Evolutionary conservation across 92 coral and sea anemone genomes (phyloP).

Genomic region (Diadumene lineata): DNA sequence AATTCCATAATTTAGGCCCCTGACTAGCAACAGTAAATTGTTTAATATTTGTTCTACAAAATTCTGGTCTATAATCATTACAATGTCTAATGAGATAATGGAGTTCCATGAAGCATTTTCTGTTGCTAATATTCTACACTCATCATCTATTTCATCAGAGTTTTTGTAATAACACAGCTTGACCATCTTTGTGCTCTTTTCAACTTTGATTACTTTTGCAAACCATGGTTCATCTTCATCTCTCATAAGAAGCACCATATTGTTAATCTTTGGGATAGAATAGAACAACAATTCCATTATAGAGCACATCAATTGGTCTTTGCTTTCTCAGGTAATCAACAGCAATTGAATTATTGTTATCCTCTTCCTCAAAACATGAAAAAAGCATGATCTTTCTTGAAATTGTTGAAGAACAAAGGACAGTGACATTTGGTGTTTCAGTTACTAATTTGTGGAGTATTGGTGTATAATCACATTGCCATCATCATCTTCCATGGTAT

Average conservation of each 20-base stretch:
- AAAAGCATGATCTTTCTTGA: slow-evolving; percentile 39
- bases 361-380: slow-evolving; percentile 20
- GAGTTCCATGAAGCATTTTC: slow-evolving; percentile 41
- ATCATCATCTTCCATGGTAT: slow-evolving; percentile 25
- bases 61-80: too few species aligned
- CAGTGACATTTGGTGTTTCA: background rate
- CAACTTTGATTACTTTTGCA: slow-evolving; percentile 31
- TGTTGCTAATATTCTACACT: slow-evolving; percentile 19
- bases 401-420: slow-evolving; percentile 12
- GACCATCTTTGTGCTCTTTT: slow-evolving; percentile 31
- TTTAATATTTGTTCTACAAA: too few species aligned
- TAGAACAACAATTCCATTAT: slow-evolving; percentile 31
- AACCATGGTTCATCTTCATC: slow-evolving; percentile 50
- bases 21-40: too few species aligned
- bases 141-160: slow-evolving; percentile 14
- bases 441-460: slow-evolving; percentile 16
- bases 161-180: slow-evolving; percentile 34
- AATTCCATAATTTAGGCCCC: too few species aligned
- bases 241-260: too few species aligned
- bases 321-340: slow-evolving; percentile 29
- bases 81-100: too few species aligned
- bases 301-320: slow-evolving; percentile 13
- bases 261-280: slow-evolving; percentile 31
- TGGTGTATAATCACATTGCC: slow-evolving; percentile 20
- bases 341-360: slow-evolving; percentile 16